Evolutionary conservation across 2,888 invertebrate genomes (phyloP).

Genomic region (Tromatobia lineatoria): DNA sequence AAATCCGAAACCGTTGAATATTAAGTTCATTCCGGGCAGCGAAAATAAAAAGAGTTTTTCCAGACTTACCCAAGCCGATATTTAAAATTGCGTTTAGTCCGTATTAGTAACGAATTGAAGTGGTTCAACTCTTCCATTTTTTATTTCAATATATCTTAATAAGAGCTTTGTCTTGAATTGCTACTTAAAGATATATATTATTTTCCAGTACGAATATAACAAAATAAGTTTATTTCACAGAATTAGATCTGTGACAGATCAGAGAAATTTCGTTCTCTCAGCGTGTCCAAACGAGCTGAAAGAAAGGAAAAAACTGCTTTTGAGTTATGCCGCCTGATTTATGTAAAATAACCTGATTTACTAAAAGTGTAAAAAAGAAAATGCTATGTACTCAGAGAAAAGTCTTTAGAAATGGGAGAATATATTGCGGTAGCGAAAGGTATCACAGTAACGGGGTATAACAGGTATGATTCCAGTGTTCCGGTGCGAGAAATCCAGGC

Average conservation of each 20-base stretch:
- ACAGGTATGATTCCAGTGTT: not conserved
- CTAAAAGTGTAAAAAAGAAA: not conserved
- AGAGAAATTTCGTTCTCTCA: slow-evolving; percentile 1
- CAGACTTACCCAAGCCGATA: slow-evolving; percentile 26
- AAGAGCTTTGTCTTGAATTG: too few relatives aligned
- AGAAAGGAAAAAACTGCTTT: not conserved
- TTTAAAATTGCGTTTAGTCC: too few relatives aligned
- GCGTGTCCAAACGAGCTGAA: not conserved
- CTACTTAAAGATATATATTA: too few relatives aligned
- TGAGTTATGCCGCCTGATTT: too few relatives aligned
- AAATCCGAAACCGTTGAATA: slow-evolving; percentile 50
- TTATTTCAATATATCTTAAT: too few relatives aligned
- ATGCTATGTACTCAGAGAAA: not conserved
- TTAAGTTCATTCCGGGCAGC: slow-evolving; percentile 21
- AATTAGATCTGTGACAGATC: too few relatives aligned
- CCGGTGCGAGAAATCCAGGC: slow-evolving; percentile 8
- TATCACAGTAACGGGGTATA: not conserved
- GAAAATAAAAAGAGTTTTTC: slow-evolving; percentile 42
- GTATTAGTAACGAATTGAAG: too few relatives aligned
- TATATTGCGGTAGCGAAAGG: not conserved
- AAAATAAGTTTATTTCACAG: not conserved
- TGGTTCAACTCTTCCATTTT: too few relatives aligned
- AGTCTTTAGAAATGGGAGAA: not conserved
- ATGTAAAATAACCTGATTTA: not conserved
- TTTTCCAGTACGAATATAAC: too few relatives aligned